Evolutionary conservation across 2,888 invertebrate species (phyloP).

Genomic region (Drosophila picticornis): DNA sequence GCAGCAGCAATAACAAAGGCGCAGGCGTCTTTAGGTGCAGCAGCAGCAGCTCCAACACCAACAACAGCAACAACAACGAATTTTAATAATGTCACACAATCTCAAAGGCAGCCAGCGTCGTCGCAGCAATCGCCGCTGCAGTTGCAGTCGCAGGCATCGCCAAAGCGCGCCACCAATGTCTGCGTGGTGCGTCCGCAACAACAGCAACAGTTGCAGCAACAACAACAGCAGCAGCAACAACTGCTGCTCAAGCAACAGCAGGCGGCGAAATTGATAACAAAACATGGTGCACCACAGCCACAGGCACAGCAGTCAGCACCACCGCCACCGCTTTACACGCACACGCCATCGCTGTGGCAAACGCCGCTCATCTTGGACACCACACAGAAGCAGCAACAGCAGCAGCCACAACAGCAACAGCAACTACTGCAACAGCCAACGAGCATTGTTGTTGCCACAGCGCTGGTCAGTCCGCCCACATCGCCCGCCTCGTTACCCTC

Average conservation of each 20-base stretch:
- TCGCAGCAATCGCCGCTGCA: slow-evolving; percentile 67
- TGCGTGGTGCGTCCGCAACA: slow-evolving; percentile 81
- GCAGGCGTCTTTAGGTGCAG: slow-evolving; percentile 74
- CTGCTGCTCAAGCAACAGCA: slow-evolving; percentile 59
- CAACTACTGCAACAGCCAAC: slow-evolving; percentile 22
- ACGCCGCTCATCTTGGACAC: slow-evolving; percentile 80
- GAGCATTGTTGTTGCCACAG: slow-evolving; percentile 38
- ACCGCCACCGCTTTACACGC: slow-evolving; percentile 72
- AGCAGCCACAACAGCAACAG: slow-evolving; percentile 27
- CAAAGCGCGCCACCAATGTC: slow-evolving; percentile 75
- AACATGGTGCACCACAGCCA: slow-evolving; percentile 51
- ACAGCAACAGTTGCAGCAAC: slow-evolving; percentile 62
- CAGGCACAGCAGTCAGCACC: slow-evolving; percentile 56
- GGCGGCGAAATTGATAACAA: slow-evolving; percentile 33
- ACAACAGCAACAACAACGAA: slow-evolving; percentile 65
- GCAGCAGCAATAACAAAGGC: slow-evolving; percentile 62
- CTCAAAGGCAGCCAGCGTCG: slow-evolving; percentile 67
- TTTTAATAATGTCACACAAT: slow-evolving; percentile 81
- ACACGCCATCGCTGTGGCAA: slow-evolving; percentile 82
- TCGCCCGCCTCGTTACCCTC: slow-evolving; percentile 77
- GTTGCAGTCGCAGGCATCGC: slow-evolving; percentile 63
- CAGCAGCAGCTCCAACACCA: slow-evolving; percentile 35
- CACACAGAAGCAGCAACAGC: slow-evolving; percentile 62
- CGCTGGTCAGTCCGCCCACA: slow-evolving; percentile 72
- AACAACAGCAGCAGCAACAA: slow-evolving; percentile 66